A percentile compares a stretch with the other conserved stretches of the same genome.
phyloP scores from a whole-genome alignment of 2,113 vertebrate species.

The Daphoenositta chrysoptera region DNA sequence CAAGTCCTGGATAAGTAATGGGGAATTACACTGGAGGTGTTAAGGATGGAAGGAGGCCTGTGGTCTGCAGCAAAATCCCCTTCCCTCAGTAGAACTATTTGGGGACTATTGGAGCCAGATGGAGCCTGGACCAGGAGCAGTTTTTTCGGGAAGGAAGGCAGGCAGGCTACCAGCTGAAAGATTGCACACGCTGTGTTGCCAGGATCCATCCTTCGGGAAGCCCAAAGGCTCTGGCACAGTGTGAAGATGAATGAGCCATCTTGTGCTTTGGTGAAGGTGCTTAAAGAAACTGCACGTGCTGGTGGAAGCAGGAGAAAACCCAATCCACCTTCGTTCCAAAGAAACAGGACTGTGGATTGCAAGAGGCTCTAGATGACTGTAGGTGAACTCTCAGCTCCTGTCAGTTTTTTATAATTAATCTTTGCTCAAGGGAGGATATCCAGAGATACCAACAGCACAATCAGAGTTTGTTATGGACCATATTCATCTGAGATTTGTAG shows the following conservation, averaged over 20 bases:
- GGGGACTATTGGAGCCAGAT: neutral
- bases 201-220: neutral
- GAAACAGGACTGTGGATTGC: neutral
- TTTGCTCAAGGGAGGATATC: neutral
- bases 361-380: neutral
- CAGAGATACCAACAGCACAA: neutral
- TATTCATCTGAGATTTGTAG: neutral
- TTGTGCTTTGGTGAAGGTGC: neutral
- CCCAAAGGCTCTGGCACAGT: neutral
- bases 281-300: neutral
- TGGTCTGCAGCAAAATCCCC: neutral
- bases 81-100: neutral
- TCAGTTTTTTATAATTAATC: neutral
- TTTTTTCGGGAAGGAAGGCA: neutral
- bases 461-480: neutral
- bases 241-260: neutral
- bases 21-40: neutral
- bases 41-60: neutral
- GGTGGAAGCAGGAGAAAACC: neutral
- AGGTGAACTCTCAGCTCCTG: neutral
- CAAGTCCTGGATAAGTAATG: neutral
- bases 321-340: accelerated
- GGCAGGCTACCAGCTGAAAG: neutral
- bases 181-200: neutral
- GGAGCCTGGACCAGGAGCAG: neutral